These are phyloP conservation scores for Phrynosoma platyrhinos DNA, from an alignment of 2,113 vertebrate genomes.

Conservation along the genomic window DNA sequence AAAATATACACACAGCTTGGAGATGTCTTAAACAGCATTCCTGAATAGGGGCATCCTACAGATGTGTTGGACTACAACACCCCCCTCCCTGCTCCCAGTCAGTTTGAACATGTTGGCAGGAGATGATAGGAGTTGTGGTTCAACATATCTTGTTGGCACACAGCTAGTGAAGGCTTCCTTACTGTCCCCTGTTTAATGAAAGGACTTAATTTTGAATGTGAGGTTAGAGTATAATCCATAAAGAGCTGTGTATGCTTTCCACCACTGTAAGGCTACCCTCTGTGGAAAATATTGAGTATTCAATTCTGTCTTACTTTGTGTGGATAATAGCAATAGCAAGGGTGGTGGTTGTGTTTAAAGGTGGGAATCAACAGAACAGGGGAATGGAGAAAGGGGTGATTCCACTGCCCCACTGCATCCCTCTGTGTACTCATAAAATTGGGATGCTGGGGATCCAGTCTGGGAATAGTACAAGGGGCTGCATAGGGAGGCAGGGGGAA, in stretches of 20 bases:
- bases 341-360: too few species aligned
- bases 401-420: too few species aligned
- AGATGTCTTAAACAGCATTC: neutral
- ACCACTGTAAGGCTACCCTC: neutral
- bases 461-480: too few species aligned
- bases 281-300: neutral
- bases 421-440: too few species aligned
- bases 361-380: too few species aligned
- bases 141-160: neutral
- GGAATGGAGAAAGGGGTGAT: too few species aligned
- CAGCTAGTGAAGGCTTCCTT: neutral
- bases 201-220: fast-evolving
- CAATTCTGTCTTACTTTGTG: neutral
- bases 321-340: too few species aligned
- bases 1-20: slow-evolving; percentile 23
- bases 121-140: too few species aligned
- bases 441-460: too few species aligned
- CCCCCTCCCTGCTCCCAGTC: too few species aligned
- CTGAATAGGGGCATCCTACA: neutral
- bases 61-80: neutral
- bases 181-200: neutral
- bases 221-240: fast-evolving
- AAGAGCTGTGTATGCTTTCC: neutral
- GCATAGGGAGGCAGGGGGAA: too few species aligned
- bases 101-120: neutral